Conservation (phyloP, 2,888 invertebrate genomes). For the Metallyticus violacea region DNA sequence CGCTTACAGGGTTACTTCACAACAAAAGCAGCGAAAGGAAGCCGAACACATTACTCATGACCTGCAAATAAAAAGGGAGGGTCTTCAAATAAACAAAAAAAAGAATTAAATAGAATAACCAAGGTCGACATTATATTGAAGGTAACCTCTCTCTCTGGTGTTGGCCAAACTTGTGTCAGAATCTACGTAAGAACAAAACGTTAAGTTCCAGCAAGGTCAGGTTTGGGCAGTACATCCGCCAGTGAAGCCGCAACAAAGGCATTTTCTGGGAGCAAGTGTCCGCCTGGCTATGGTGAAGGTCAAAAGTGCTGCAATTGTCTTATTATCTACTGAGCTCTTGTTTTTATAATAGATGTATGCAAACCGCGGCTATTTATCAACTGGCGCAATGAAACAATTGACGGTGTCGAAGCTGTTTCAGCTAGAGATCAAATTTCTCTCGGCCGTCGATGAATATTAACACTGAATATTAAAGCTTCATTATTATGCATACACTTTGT, state of each 20-base stretch:
- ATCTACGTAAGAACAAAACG: not conserved
- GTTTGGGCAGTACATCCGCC: not conserved
- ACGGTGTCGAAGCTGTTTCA: not conserved
- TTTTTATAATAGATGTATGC: not conserved
- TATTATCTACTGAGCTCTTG: not conserved
- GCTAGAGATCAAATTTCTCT: not conserved
- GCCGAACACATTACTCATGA: not conserved
- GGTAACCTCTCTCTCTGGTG: not conserved
- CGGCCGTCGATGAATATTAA: not conserved
- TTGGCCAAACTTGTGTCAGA: not conserved
- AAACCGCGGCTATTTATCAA: not conserved
- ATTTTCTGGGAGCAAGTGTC: no score
- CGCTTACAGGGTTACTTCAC: not conserved
- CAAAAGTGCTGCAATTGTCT: not conserved
- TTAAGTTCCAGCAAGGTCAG: not conserved
- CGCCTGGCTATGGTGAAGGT: no score
- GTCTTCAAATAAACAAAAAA: not conserved
- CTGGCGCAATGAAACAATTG: not conserved
- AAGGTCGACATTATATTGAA: not conserved
- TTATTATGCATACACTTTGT: not conserved
- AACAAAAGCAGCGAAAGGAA: not conserved
- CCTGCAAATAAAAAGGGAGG: not conserved
- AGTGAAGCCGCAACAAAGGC: not conserved
- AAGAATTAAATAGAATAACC: not conserved
- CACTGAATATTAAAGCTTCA: not conserved